phyloP scores from a whole-genome alignment of 2,113 vertebrate genomes.

The Paradoxurus hermaphroditus region DNA sequence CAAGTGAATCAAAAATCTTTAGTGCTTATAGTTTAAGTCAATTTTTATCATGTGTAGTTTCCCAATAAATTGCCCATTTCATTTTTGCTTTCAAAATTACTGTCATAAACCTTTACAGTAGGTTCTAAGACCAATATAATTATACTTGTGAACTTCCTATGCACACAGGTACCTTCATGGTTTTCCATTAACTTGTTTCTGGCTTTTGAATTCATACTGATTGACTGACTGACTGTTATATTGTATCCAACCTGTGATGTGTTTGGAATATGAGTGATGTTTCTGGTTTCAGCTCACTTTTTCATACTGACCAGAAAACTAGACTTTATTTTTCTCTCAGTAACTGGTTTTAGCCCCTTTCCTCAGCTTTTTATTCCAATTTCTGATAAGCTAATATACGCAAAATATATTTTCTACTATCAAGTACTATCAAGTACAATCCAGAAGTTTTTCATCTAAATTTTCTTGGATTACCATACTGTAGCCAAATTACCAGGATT shows the following conservation, averaged over 20 bases:
- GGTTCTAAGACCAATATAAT: neutral
- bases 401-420: neutral
- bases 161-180: neutral
- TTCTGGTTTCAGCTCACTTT: neutral
- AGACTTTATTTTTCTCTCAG: neutral
- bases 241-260: neutral
- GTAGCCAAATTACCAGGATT: neutral
- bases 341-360: neutral
- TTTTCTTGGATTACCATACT: neutral
- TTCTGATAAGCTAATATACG: neutral
- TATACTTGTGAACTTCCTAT: neutral
- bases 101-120: neutral
- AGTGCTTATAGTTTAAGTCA: neutral
- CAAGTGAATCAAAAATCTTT: neutral
- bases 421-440: neutral
- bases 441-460: neutral
- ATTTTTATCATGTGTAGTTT: neutral
- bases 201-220: neutral
- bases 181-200: neutral
- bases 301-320: neutral
- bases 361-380: neutral
- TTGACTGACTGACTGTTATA: neutral
- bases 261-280: neutral
- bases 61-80: neutral
- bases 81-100: neutral